Base-by-base conservation (phyloP, 2,113 vertebrate species). In the Chascanopsetta lugubris region DNA sequence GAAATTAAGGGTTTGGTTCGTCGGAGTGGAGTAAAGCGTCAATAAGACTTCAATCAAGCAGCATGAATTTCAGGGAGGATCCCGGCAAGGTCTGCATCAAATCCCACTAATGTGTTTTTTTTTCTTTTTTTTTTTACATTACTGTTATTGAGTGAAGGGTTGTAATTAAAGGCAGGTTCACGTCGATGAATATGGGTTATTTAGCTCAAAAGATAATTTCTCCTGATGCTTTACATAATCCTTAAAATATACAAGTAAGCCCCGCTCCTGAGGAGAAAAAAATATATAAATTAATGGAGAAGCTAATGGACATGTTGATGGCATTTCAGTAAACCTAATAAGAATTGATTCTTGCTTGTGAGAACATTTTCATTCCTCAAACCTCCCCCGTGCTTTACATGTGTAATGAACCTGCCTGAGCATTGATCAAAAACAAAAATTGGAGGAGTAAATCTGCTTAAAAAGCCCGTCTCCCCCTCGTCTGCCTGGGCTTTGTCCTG, bases 341-440 rank as follows among this genome's bases (percentile, higher is more conserved):
- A 89, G 84, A 92, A 89, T 87, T 85, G 75, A 90, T 89, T 87
- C 51, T 72, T 57, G 76, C 45, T 65, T 69, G 75, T 70, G 64
- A 82, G 74, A 72, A 85, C 84, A 73, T 77, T 86, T 82, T 85
- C 68, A 73, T 80, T 68, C 60, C 72, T 77, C 77, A 59, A 54
- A 69, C 77, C 68, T 50, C 72, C 69, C 42, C 65, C 66, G 60
- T 71, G 84, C 87, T 88, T 84, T 80, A 85, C 82, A 84, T 85
- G 80, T 71, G 69, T 88, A 87, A 90, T 89, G 87, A 92, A 88
- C 80, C 87, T 88, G 82, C 79, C 71, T 48, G 48, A 76, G 80
- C 83, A 79, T 79, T 87, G 78, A 90, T 90, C 79, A 84, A 86
- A 90, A 90, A 87, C 80, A 85, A 86, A 91, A 90, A 87, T 82